Base-by-base conservation (phyloP, 2,888 invertebrate genomes). In the Eupithecia insigniata region DNA sequence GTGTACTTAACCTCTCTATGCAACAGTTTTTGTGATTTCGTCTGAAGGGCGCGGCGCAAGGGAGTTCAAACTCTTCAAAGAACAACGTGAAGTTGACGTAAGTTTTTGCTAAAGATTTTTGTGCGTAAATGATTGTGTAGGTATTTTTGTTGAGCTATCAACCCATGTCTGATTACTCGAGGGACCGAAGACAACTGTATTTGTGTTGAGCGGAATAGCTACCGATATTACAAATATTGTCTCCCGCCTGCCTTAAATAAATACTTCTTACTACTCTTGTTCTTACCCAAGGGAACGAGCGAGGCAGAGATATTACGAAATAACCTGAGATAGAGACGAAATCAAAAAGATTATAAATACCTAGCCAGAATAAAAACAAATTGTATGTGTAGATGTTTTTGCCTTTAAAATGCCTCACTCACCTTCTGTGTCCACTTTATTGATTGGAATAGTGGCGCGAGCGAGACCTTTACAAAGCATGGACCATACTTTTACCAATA, bases 1-100 rank as follows among this genome's bases (percentile, higher is more conserved):
- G 61, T 62, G 61, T 62, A 62, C 61, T 61, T 61, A 61, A 61
- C 61, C 61, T 34, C 61, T 62, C 61, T 34, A 34, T 18, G 60
- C 60, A 60, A 32, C 61, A 62, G 34, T 34, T n/a, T 60, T 61
- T n/a, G n/a, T 32, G 34, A 22, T 34, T n/a, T 32, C 4, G 22
- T 55, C 18, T 30, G 8, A 60, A 30, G 60, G 30, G 30, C 30
- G 30, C 30, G 16, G 51, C 55, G 55, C 22, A 22, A 14, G 55
- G 55, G 55, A 26, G 26, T 14, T 10, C 26, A 5, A 26, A 14
- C 55, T 55, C 26, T 55, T 55, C 55, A 55, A 55, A 55, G 26
- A 26, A 12, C 12, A 55, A 51, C 51, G 22, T 22, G 12, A 51
- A 51, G 22, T 51, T 22, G 22, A 22, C n/a, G 22, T 22, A 51